A percentile compares a stretch with the other conserved stretches of the same genome.
phyloP scores from a whole-genome alignment of 1,140 invertebrate genomes.

The Drosophila asahinai region DNA sequence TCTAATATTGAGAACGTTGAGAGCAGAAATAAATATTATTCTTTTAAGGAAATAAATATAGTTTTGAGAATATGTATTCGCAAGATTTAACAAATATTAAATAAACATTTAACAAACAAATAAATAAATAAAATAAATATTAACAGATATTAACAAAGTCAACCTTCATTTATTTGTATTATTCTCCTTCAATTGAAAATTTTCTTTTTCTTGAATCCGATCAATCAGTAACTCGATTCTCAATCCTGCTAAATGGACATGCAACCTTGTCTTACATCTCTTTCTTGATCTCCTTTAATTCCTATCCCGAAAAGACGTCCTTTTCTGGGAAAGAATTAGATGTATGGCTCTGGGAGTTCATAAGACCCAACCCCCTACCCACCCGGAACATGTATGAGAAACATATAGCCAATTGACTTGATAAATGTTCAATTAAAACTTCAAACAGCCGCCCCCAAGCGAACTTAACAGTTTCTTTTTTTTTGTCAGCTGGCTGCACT shows the following conservation, averaged over 20 bases:
- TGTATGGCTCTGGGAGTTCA: neutral
- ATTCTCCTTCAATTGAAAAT: neutral
- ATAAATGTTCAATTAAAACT: constrained; percentile 57
- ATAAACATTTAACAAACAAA: too few relatives aligned
- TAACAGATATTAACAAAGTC: too few relatives aligned
- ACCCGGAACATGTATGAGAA: constrained; percentile 2
- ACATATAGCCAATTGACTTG: constrained; percentile 52
- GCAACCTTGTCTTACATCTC: neutral
- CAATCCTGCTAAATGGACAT: neutral
- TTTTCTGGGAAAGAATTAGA: neutral
- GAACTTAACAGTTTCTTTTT: constrained; percentile 55
- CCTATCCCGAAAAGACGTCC: neutral
- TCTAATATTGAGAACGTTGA: too few relatives aligned
- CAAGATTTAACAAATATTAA: too few relatives aligned
- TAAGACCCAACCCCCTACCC: neutral
- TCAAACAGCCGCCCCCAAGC: constrained; percentile 32
- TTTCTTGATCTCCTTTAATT: constrained; percentile 23
- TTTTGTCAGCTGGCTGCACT: constrained; percentile 58
- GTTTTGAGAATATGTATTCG: too few relatives aligned
- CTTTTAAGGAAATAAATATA: too few relatives aligned
- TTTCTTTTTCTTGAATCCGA: neutral
- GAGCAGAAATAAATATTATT: too few relatives aligned
- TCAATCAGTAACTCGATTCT: neutral
- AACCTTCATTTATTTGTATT: neutral
- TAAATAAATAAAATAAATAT: too few relatives aligned